These are phyloP conservation scores for Setophaga kirtlandii DNA, from an alignment of 2,113 vertebrate genomes.

Conservation along the genomic window DNA sequence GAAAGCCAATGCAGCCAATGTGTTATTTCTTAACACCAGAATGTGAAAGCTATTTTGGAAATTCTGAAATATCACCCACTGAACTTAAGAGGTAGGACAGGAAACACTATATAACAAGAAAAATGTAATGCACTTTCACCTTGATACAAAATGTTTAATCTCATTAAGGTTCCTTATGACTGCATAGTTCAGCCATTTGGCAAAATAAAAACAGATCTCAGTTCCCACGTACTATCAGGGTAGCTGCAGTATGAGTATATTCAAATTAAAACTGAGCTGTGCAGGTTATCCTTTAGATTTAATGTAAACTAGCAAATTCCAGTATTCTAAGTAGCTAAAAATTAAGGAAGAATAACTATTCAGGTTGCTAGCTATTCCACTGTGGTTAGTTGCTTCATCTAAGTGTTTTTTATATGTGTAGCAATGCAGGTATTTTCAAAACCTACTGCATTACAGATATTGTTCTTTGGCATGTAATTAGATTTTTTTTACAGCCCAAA, in stretches of 20 bases:
- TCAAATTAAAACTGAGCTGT: background rate
- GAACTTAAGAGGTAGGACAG: background rate
- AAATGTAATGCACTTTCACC: background rate
- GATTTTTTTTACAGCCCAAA: slow-evolving; percentile 69
- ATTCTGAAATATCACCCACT: background rate
- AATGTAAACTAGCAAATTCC: rapidly evolving
- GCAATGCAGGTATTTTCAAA: slow-evolving; percentile 21
- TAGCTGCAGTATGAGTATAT: background rate
- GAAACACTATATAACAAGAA: background rate
- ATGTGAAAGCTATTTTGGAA: background rate
- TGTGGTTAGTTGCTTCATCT: background rate
- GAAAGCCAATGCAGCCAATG: background rate
- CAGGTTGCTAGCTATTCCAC: background rate
- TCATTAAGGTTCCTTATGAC: background rate
- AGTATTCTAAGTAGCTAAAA: background rate
- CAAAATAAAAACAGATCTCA: background rate
- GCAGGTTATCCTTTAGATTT: background rate
- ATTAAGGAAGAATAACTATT: background rate
- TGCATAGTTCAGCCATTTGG: background rate
- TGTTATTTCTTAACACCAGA: background rate
- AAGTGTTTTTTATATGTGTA: background rate
- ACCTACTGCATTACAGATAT: background rate
- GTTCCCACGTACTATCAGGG: background rate
- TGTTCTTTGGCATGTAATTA: slow-evolving; percentile 55
- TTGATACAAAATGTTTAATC: background rate